These are phyloP conservation scores for Azemiops feae DNA, from an alignment of 2,113 vertebrate genomes.

Conservation along the genomic window DNA sequence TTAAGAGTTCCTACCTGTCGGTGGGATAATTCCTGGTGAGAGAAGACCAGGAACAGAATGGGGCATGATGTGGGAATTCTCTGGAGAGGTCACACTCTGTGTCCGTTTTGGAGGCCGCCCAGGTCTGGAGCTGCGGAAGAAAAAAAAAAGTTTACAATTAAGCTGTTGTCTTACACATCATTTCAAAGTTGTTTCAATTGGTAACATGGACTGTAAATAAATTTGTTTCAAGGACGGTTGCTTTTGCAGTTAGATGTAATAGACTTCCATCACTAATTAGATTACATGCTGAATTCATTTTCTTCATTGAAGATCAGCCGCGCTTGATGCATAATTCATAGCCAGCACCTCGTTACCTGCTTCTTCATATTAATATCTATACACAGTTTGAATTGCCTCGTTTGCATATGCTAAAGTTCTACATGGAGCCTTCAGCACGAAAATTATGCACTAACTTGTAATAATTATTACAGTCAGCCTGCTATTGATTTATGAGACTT, in stretches of 20 bases:
- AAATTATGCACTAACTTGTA: constrained; percentile 99
- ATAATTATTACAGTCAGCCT: constrained; percentile 99
- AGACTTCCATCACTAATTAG: constrained; percentile 99
- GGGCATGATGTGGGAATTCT: constrained; percentile 99
- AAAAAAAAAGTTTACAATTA: constrained; percentile 84
- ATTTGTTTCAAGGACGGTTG: constrained; percentile 99
- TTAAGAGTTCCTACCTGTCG: constrained; percentile 84
- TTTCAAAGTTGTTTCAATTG: constrained; percentile 92
- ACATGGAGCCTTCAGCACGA: constrained; percentile 94
- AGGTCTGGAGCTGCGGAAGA: constrained; percentile 92
- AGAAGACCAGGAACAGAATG: constrained; percentile 98
- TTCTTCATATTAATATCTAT: constrained; percentile 99
- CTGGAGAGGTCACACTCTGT: constrained; percentile 94
- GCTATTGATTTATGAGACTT: constrained; percentile 99
- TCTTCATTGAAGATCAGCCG: constrained; percentile 99
- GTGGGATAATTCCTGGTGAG: constrained; percentile 98
- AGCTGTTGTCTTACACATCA: constrained; percentile 89
- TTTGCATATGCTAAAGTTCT: constrained; percentile 99
- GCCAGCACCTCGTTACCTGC: constrained; percentile 99
- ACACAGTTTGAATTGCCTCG: constrained; percentile 99
- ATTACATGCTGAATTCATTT: constrained; percentile 99
- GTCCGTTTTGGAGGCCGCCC: constrained; percentile 98
- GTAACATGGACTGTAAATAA: constrained; percentile 99
- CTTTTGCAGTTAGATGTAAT: constrained; percentile 99
- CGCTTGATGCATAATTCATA: constrained; percentile 99